Evolutionary conservation across 2,113 vertebrate genomes (phyloP), one percentile per base, ranked within the genome.

Genomic region (Coptodon bakossiorum): DNA sequence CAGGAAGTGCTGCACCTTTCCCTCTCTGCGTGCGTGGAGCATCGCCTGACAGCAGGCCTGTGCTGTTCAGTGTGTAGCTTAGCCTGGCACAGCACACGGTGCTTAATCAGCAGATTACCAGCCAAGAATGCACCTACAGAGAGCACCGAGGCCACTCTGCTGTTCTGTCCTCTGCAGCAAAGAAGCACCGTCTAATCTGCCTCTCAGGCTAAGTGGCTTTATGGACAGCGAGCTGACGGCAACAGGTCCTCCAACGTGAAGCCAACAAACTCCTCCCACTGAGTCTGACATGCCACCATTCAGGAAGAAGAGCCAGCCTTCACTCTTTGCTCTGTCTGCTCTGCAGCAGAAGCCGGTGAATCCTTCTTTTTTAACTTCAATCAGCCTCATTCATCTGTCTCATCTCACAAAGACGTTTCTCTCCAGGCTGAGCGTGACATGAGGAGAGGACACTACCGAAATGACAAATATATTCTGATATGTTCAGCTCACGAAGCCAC

Each of bases 131-230:
- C 86, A 81, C 56, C 88, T 86, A 82, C 85, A 87, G 85, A 5
- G 40, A 88, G 90, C 56, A 84, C 84, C 36, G n/a, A 52, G 73
- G 73, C 78, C 48, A 9, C 29, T 38, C 12, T 22, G 5, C 76
- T n/a, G 79, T 40, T 7, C 50, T 71, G 38, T 79, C 50, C 78
- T 80, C 50, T 56, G 63, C 73, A 78, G 45, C 34, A 22, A 76
- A 85, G 78, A 93, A 83, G 83, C 88, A 22, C 79, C 84, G 53
- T 89, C 91, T 95, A 96, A 95, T 95, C 94, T 93, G 85, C 53
- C 93, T 92, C 90, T 91, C 91, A 89, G 36, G 61, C 89, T 95
- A 94, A 96, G 92, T 93, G 93, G 95, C 84, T 94, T 93, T 90
- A 82, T 88, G 88, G 79, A 79, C 54, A 34, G 76, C 40, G 45